Percentiles rank a stretch among this genome's conserved stretches.
Evolutionary conservation across 2,113 vertebrate species (phyloP).

Genomic region (Copsychus sechellarum): DNA sequence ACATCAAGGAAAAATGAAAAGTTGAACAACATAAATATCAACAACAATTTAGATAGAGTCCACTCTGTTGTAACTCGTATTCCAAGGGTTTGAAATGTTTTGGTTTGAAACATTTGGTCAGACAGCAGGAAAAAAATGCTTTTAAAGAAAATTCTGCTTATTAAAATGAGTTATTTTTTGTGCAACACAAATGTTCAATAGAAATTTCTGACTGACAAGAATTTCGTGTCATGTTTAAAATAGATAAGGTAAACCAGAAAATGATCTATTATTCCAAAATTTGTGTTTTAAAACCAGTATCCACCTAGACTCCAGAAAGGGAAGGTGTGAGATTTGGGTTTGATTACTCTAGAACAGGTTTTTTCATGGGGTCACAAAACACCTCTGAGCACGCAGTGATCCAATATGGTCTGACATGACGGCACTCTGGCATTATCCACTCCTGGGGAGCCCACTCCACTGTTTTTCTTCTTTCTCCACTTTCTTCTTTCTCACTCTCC

Average conservation of each 20-base stretch:
- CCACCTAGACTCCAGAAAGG: neutral
- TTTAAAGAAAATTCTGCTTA: neutral
- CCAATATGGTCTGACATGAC: rapidly evolving
- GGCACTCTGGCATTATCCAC: rapidly evolving
- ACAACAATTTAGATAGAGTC: neutral
- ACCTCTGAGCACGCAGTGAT: rapidly evolving
- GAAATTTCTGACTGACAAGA: neutral
- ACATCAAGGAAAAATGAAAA: neutral
- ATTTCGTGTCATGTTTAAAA: neutral
- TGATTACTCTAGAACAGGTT: neutral
- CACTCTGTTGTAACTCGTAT: neutral
- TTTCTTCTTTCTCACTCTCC: conserved; percentile 6
- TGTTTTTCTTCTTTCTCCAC: conserved; percentile 13
- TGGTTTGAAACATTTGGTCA: neutral
- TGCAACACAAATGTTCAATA: neutral
- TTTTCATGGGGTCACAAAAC: neutral
- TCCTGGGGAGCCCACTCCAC: neutral
- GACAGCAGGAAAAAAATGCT: neutral
- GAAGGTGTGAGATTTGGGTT: neutral
- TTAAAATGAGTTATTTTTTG: neutral
- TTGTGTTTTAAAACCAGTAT: neutral
- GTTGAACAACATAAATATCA: neutral
- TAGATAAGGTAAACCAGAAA: neutral
- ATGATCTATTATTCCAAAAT: neutral
- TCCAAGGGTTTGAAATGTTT: neutral